Conservation (phyloP, 2,797 vertebrate species). For the Cuculus canorus region DNA sequence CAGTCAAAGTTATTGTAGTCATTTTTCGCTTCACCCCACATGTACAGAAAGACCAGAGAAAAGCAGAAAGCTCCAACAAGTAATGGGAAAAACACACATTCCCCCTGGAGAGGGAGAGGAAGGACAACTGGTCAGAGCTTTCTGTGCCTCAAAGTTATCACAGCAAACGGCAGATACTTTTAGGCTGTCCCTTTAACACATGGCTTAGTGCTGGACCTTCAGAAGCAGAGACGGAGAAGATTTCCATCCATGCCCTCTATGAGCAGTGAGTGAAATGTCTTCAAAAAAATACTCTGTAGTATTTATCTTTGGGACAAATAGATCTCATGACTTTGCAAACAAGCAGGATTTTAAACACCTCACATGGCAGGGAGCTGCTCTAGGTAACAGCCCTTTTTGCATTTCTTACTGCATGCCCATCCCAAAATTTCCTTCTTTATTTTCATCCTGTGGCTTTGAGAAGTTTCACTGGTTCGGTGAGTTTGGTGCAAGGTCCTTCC, state of each 20-base stretch:
- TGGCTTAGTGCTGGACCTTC: background rate
- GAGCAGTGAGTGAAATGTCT: background rate
- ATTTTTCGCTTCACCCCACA: slow-evolving; percentile 90
- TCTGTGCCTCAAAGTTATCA: background rate
- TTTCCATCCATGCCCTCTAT: background rate
- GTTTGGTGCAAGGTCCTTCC: background rate
- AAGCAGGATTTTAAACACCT: background rate
- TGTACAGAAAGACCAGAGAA: slow-evolving; percentile 86
- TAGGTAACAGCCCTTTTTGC: background rate
- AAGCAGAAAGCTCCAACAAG: slow-evolving; percentile 84
- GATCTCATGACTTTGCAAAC: background rate
- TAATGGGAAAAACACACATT: slow-evolving; percentile 83
- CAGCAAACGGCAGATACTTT: background rate
- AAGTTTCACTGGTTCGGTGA: background rate
- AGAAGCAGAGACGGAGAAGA: background rate
- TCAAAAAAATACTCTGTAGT: background rate
- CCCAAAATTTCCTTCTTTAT: background rate
- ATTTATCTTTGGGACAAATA: background rate
- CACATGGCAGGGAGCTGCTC: background rate
- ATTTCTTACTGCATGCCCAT: background rate
- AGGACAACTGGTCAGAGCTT: slow-evolving; percentile 4
- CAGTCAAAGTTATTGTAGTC: slow-evolving; percentile 93
- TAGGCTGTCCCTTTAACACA: background rate
- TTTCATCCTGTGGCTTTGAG: background rate
- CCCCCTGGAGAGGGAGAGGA: slow-evolving; percentile 78